Evolutionary conservation across 92 coral and sea anemone species (phyloP).

Genomic region (Ricordea florida): DNA sequence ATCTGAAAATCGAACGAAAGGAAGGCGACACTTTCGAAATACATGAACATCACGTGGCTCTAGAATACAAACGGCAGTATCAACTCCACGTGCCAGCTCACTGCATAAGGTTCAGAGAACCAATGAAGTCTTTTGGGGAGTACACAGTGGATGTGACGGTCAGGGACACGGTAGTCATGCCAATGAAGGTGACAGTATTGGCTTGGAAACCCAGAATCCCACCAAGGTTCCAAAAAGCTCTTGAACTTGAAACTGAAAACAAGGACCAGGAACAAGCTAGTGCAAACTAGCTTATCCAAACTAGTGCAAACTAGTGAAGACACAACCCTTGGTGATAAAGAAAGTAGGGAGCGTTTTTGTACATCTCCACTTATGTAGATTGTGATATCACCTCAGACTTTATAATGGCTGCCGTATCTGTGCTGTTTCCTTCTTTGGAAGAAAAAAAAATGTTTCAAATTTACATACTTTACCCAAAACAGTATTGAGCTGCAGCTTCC

Average conservation of each 20-base stretch:
- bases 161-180: slow-evolving; percentile 61
- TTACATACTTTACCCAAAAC: too few relatives aligned
- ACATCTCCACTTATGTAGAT: too few relatives aligned
- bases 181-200: slow-evolving; percentile 78
- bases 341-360: too few relatives aligned
- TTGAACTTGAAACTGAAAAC: slow-evolving; percentile 26
- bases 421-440: too few relatives aligned
- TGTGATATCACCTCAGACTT: too few relatives aligned
- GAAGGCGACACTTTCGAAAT: slow-evolving; percentile 61
- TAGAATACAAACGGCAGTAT: slow-evolving; percentile 78
- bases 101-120: slow-evolving; percentile 65
- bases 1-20: slow-evolving; percentile 71
- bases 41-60: slow-evolving; percentile 78
- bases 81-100: slow-evolving; percentile 87
- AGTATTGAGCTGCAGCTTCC: too few relatives aligned
- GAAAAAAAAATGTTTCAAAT: too few relatives aligned
- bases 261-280: background rate
- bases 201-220: slow-evolving; percentile 70
- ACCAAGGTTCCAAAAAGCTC: slow-evolving; percentile 47
- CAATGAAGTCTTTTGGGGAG: slow-evolving; percentile 84
- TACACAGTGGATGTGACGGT: slow-evolving; percentile 66
- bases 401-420: too few relatives aligned
- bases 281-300: background rate
- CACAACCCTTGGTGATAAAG: too few relatives aligned
- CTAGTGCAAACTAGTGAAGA: too few relatives aligned